phyloP scores from a whole-genome alignment of 1,140 invertebrate genomes.

The Drosophila watanabei region DNA sequence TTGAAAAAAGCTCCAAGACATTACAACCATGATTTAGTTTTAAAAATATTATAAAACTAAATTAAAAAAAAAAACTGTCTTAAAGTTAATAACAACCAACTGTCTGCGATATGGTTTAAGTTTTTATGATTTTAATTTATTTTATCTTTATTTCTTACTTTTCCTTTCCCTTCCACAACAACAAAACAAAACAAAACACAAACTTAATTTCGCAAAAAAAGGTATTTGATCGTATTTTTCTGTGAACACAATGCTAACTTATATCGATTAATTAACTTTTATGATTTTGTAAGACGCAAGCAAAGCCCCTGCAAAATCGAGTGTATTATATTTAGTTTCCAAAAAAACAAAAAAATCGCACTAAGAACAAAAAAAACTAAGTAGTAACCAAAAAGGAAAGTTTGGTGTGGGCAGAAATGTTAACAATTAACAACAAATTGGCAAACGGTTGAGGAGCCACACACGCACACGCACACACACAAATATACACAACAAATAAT shows the following conservation, averaged over 20 bases:
- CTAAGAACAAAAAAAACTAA: slow-evolving; percentile 71
- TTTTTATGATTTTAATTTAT: slow-evolving; percentile 72
- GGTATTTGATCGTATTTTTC: slow-evolving; percentile 78
- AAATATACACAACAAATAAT: slow-evolving; percentile 41
- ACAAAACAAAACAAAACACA: slow-evolving; percentile 35
- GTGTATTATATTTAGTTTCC: slow-evolving; percentile 54
- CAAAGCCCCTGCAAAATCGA: slow-evolving; percentile 30
- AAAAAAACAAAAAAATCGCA: slow-evolving; percentile 47
- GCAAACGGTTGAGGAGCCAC: slow-evolving; percentile 29
- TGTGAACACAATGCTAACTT: slow-evolving; percentile 45
- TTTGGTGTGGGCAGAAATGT: slow-evolving; percentile 36
- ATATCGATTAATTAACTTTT: slow-evolving; percentile 46
- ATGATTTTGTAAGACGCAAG: slow-evolving; percentile 58
- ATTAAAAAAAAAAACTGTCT: not conserved
- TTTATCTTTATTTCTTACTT: slow-evolving; percentile 73
- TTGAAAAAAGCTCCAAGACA: not conserved
- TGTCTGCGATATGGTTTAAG: slow-evolving; percentile 55
- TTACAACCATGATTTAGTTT: not conserved
- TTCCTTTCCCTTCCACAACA: slow-evolving; percentile 28
- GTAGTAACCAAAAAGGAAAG: slow-evolving; percentile 23
- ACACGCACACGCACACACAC: slow-evolving; percentile 34
- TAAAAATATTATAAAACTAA: not conserved
- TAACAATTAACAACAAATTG: slow-evolving; percentile 27
- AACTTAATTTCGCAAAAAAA: slow-evolving; percentile 68
- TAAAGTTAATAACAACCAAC: not conserved